Base-by-base conservation (phyloP, 1,140 invertebrate genomes). In the Drosophila takahashii region DNA sequence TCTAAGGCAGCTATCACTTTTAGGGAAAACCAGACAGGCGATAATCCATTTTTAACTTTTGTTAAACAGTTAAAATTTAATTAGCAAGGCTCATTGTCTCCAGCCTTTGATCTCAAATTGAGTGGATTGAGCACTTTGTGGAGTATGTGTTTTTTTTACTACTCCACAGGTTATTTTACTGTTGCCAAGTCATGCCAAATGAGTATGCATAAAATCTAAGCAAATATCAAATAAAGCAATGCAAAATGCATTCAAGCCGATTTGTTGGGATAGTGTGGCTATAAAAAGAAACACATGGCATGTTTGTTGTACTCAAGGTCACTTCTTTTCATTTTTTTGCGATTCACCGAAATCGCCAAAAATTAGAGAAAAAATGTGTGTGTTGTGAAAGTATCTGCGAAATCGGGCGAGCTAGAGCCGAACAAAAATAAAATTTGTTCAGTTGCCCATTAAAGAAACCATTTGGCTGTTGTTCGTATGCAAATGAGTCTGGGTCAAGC, bases 331-430 rank as follows among this genome's bases (percentile, higher is more conserved):
- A 22, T 18, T 16, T 11, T 36, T 22, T 27, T 41, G 45, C 73
- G 74, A 76, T 59, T 67, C 64, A 56, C 52, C 58, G 61, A 72
- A 73, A 73, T 70, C 51, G 78, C 74, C 59, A 81, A 74, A 80
- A 79, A 56, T 52, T 36, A 48, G 27, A 42, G 29, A 66, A 52
- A 42, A 52, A 77, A 72, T 37, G 50, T 18, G 59, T 41, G 61
- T 72, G 57, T 87, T 79, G 61, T 80, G 85, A 87, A 87, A 87
- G 85, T 89, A 61, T 77, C 76, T 65, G 77, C 59, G 54, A 85
- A 90, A 62, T 89, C 80, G 51, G 41, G 47, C 57, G 57, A 80
- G 37, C 70, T 71, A 27, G 47, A 72, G 45, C 65, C 57, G 13
- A 77, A 70, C 22, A 22, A 22, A 22, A 22, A 22, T 22, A 1